Evolutionary conservation across 2,888 invertebrate species (phyloP).

Genomic region (Thymelicus lineola): DNA sequence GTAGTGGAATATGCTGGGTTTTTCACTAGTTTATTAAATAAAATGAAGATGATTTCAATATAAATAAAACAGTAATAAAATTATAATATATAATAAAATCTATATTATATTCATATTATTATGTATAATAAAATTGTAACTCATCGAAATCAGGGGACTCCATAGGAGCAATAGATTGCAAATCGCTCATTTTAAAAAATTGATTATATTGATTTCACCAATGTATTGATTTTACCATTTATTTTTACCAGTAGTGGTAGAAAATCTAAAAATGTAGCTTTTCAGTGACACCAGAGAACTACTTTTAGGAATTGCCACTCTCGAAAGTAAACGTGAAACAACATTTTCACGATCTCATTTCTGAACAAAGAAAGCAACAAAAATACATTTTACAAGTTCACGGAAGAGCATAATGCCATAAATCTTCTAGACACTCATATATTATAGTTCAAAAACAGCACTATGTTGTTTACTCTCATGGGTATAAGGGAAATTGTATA

Average conservation of each 20-base stretch:
- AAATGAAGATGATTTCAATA: too few species aligned
- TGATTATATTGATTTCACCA: too few species aligned
- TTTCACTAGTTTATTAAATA: too few species aligned
- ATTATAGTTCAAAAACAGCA: constrained; percentile 20
- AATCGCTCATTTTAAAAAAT: too few species aligned
- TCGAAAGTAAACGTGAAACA: constrained; percentile 17
- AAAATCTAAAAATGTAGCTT: constrained; percentile 2
- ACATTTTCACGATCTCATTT: constrained; percentile 22
- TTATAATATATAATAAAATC: too few species aligned
- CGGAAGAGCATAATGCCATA: constrained; percentile 31
- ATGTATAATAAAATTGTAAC: too few species aligned
- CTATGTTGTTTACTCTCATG: constrained; percentile 14
- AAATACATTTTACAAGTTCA: constrained; percentile 35
- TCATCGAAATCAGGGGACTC: too few species aligned
- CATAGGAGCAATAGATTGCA: too few species aligned
- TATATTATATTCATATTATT: too few species aligned
- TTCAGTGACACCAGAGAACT: constrained; percentile 5
- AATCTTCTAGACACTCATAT: constrained; percentile 29
- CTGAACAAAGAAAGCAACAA: constrained; percentile 20
- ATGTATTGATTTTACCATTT: too few species aligned
- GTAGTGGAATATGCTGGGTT: too few species aligned
- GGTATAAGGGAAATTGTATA: neutral
- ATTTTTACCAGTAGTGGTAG: neutral
- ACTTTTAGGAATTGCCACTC: constrained; percentile 20
- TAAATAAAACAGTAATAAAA: too few species aligned